phyloP scores from a whole-genome alignment of 92 coral and sea anemone genomes.

The Umimayanthus kanabou region DNA sequence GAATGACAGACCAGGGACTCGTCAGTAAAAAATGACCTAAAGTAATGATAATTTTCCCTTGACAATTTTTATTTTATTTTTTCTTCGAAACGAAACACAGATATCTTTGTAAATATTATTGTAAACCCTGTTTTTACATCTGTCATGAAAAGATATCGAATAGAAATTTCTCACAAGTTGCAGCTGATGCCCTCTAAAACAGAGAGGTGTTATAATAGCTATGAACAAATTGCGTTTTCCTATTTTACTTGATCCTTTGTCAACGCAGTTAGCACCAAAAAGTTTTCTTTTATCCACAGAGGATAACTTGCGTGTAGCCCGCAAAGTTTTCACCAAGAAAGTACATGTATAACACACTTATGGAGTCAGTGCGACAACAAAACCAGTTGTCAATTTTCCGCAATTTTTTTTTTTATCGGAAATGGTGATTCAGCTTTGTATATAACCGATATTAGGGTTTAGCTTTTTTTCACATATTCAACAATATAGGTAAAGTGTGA shows the following conservation, averaged over 20 bases:
- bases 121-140: neutral
- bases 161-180: neutral
- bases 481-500: neutral
- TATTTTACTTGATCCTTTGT: neutral
- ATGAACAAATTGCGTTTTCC: conserved; percentile 3
- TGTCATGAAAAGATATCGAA: neutral
- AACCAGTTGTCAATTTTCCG: neutral
- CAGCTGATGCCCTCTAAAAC: neutral
- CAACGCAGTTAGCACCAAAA: neutral
- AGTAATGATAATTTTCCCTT: neutral
- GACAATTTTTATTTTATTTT: neutral
- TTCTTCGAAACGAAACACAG: neutral
- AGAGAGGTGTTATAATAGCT: neutral
- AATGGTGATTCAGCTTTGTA: neutral
- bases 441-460: neutral
- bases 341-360: neutral
- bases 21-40: neutral
- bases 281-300: neutral
- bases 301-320: neutral
- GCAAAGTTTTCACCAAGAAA: neutral
- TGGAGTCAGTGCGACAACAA: neutral
- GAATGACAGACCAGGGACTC: neutral
- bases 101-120: neutral
- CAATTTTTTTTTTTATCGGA: too few species aligned
- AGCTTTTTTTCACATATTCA: neutral